Evolutionary conservation across 2,797 vertebrate species (phyloP).

Genomic region (Mus spretus): DNA sequence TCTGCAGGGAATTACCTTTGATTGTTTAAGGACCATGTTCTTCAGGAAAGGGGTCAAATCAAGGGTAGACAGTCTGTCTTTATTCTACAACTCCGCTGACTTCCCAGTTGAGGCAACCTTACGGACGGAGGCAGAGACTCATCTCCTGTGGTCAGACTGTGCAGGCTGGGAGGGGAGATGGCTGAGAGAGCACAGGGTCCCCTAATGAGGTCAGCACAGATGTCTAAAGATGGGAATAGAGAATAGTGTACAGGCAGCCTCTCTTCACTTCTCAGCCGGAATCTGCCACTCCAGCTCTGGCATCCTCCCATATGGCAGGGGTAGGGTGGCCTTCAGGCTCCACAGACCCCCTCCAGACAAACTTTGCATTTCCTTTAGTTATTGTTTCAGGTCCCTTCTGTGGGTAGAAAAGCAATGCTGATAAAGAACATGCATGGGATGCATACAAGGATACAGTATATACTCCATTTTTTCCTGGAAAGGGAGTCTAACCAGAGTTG

Average conservation of each 20-base stretch:
- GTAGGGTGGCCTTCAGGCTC: neutral
- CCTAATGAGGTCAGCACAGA: neutral
- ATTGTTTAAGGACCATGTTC: conserved; percentile 62
- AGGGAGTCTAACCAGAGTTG: neutral
- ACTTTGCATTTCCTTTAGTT: neutral
- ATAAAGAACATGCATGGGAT: neutral
- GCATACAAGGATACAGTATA: neutral
- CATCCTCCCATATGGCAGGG: neutral
- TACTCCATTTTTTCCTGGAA: neutral
- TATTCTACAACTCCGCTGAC: conserved; percentile 41
- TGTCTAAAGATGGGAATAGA: fast-evolving
- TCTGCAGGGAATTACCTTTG: conserved; percentile 54
- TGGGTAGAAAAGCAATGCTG: neutral
- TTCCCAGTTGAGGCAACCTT: neutral
- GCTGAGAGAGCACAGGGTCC: neutral
- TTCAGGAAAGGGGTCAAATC: conserved; percentile 50
- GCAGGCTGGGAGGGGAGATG: neutral
- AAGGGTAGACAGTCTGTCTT: conserved; percentile 9
- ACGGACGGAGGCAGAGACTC: neutral
- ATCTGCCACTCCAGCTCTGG: neutral
- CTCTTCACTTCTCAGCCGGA: neutral
- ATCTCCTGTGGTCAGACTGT: neutral
- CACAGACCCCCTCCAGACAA: neutral
- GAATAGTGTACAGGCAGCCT: neutral
- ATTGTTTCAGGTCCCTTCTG: neutral